These are phyloP conservation scores for Scrobipalpa atriplicella DNA, from an alignment of 2,888 invertebrate genomes.

Conservation along the genomic window DNA sequence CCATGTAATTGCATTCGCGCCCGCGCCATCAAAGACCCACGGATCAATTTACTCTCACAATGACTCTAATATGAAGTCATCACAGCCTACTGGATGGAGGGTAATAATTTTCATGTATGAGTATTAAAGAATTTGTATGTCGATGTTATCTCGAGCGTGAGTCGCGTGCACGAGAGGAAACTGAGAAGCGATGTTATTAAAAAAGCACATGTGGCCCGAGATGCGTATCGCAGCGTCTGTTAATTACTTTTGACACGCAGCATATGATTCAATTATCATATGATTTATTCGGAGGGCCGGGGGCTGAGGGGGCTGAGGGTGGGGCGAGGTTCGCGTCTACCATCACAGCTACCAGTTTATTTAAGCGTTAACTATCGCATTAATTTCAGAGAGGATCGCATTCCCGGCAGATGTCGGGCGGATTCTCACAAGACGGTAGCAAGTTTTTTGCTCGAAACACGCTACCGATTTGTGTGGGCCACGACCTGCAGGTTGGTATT, in stretches of 20 bases:
- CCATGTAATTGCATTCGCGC: constrained; percentile 59
- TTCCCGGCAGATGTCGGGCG: constrained; percentile 71
- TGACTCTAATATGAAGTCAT: constrained; percentile 76
- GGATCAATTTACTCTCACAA: constrained; percentile 78
- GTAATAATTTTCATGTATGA: constrained; percentile 72
- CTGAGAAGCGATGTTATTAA: constrained; percentile 74
- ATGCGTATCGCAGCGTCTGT: constrained; percentile 79
- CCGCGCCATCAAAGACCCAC: constrained; percentile 60
- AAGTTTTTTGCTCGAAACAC: constrained; percentile 57
- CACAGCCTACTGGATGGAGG: constrained; percentile 56
- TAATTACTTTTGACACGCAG: constrained; percentile 82
- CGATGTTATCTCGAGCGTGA: constrained; percentile 76
- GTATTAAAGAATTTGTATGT: constrained; percentile 76
- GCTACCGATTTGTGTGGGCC: constrained; percentile 69
- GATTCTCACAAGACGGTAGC: constrained; percentile 67
- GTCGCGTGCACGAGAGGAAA: constrained; percentile 74
- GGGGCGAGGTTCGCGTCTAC: constrained; percentile 52
- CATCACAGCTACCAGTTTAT: constrained; percentile 60
- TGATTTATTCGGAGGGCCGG: constrained; percentile 74
- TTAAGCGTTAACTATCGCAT: constrained; percentile 76
- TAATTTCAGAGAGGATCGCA: constrained; percentile 64
- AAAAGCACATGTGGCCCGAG: constrained; percentile 79
- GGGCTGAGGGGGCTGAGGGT: constrained; percentile 32
- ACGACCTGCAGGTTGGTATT: constrained; percentile 30
- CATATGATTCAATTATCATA: constrained; percentile 83